Evolutionary conservation across 1,140 invertebrate genomes (phyloP), one percentile per base, ranked within the genome.

Genomic region (Drosophila athabasca): DNA sequence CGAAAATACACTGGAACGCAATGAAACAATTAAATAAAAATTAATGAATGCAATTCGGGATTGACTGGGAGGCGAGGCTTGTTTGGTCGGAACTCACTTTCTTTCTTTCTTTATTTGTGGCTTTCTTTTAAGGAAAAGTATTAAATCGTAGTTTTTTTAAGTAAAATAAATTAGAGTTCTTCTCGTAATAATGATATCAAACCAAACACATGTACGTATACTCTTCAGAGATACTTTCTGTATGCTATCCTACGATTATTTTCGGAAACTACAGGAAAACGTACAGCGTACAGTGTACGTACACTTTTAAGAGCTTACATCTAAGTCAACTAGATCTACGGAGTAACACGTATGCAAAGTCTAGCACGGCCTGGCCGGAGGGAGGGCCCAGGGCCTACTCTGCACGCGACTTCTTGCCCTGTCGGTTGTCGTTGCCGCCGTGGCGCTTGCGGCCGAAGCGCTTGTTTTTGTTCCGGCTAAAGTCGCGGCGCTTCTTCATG

Each of bases 401-500:
- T 46, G 49, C 26, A 22, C 79, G 75, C 43, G 69, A 19, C 57
- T 88, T 88, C 62, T 90, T 90, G 29, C 80, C 52, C 26, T 76
- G 62, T 13, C 74, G 74, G 70, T 90, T 75, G 52, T 91, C 80
- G 57, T 75, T 49, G 15, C 82, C 79, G 19, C 82, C 82, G 44
- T 87, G 85, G 64, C 93, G 93, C 45, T 91, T 91, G 39, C 91
- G 91, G 13, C 77, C 79, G 66, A 90, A 90, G 17, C 90, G 89
- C 45, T 90, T 90, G 61, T 75, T 84, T 64, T 80, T 90, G 72
- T 90, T 91, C 35, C 92, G 92, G 71, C 93, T 80, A 62, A 92
- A 91, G 45, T 92, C 93, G 7, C 94, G 93, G 24, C 93, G 90
- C 76, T 93, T 94, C 9, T 92, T 91, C 90, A 96, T 94, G 54